phyloP scores from a whole-genome alignment of 2,888 invertebrate genomes.

The Psylliodes chrysocephalus region DNA sequence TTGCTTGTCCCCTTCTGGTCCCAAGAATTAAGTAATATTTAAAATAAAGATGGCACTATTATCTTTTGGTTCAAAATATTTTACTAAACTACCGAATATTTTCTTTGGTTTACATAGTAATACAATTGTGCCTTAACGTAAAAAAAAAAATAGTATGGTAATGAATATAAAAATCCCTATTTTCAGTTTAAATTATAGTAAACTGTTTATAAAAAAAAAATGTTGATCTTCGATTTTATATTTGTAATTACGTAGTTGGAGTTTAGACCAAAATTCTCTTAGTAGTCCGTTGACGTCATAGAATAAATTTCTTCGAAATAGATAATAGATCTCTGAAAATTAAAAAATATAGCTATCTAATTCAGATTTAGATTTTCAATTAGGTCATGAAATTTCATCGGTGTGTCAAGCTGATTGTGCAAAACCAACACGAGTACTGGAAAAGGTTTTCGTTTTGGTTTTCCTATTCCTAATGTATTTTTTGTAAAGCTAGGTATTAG shows the following conservation, averaged over 20 bases:
- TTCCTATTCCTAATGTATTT: slow-evolving; percentile 24
- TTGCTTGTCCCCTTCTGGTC: too few relatives aligned
- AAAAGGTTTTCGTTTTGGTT: slow-evolving; percentile 35
- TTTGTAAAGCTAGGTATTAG: slow-evolving; percentile 37
- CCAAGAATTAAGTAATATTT: too few relatives aligned
- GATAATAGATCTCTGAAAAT: neutral
- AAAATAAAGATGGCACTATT: too few relatives aligned
- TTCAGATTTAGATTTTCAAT: slow-evolving; percentile 33
- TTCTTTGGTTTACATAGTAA: too few relatives aligned
- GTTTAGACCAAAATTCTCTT: slow-evolving; percentile 35
- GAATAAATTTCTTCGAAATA: slow-evolving; percentile 7
- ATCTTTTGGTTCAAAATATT: too few relatives aligned
- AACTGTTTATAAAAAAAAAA: too few relatives aligned
- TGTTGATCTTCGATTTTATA: too few relatives aligned
- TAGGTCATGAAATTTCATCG: slow-evolving; percentile 64
- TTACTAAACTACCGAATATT: too few relatives aligned
- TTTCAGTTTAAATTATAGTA: neutral
- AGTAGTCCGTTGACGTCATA: slow-evolving; percentile 48
- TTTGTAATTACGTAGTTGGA: slow-evolving; percentile 36
- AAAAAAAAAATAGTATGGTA: too few relatives aligned
- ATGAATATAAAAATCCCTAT: neutral
- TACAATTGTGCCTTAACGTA: too few relatives aligned
- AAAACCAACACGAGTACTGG: slow-evolving; percentile 32
- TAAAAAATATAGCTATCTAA: slow-evolving; percentile 2
- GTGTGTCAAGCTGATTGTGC: slow-evolving; percentile 55